Conservation (phyloP, 2,888 invertebrate genomes). For the Parochlus steinenii region DNA sequence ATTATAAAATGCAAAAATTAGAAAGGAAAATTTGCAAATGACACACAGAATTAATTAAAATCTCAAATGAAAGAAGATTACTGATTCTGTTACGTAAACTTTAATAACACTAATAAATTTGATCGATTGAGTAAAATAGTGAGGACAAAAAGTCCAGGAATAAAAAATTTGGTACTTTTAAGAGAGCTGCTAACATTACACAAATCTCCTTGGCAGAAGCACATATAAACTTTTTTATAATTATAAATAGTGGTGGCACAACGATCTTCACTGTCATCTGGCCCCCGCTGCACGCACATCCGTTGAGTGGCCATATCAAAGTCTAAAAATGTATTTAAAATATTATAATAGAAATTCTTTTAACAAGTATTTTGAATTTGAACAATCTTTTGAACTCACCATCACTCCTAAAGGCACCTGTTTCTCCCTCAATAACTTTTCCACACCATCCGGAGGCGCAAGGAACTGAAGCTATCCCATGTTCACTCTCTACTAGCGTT, state of each 20-base stretch:
- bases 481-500: constrained; percentile 51
- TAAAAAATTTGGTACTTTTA: no score
- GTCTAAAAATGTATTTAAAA: constrained; percentile 35
- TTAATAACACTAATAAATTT: no score
- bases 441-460: constrained; percentile 89
- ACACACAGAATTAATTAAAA: no score
- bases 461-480: constrained; percentile 57
- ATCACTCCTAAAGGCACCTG: constrained; percentile 54
- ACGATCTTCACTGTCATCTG: constrained; percentile 75
- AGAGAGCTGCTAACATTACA: no score
- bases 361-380: not conserved
- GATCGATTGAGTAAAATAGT: no score
- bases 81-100: no score
- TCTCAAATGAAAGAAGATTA: no score
- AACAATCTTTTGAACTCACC: constrained; percentile 34
- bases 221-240: constrained; percentile 72
- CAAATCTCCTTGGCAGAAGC: constrained; percentile 78
- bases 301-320: constrained; percentile 77
- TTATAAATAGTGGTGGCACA: constrained; percentile 76
- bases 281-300: constrained; percentile 72
- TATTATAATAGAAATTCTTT: not conserved
- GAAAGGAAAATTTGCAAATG: no score
- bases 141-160: no score
- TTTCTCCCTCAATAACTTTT: constrained; percentile 66
- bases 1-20: no score